Base-by-base conservation (phyloP, 2,797 vertebrate species). In the Cetoscarus ocellatus region DNA sequence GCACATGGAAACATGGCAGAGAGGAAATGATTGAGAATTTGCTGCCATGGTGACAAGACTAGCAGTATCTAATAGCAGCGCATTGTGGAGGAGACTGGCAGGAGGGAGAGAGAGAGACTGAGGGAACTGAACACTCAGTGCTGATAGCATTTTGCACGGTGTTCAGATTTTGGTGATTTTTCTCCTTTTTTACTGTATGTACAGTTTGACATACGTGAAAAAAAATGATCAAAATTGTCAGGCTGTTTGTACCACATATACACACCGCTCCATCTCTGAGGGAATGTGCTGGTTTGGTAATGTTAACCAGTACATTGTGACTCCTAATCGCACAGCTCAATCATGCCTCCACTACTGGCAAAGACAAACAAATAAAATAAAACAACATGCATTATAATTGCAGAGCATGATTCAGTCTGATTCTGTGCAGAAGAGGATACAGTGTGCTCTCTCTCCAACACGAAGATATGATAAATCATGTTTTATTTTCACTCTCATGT, bases 21-120 rank as follows among this genome's bases (percentile, higher is more conserved):
- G 78, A 87, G 71, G 84, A 89, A 90, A 92, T 88, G 86, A 94
- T 89, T 87, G 90, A 94, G 86, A 93, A 83, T 89, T 88, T 83
- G 93, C 93, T 94, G 90, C 93, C 93, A 95, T 95, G 94, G 92
- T 67, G 92, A 95, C 92, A 86, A 80, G 90, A 87, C 80, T 85
- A 85, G 92, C 88, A 92, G 92, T 94, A 92, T 94, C 93, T 93
- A 92, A 93, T 93, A 88, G 92, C 91, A 92, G 92, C 88, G 77
- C 79, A 89, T 88, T 93, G 88, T 86, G 91, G 91, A 86, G 89
- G 83, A 90, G 87, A 77, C 79, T 59, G 86, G 77, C 66, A 70
- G 87, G 83, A 73, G 70, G 73, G 45, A 73, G 49, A 69, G 43
- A 79, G 67, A 62, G 38, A 51, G 59, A 74, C 49, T 36, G 59